These are phyloP conservation scores for Drosophila dunni DNA, from an alignment of 1,140 invertebrate genomes.

Conservation along the genomic window DNA sequence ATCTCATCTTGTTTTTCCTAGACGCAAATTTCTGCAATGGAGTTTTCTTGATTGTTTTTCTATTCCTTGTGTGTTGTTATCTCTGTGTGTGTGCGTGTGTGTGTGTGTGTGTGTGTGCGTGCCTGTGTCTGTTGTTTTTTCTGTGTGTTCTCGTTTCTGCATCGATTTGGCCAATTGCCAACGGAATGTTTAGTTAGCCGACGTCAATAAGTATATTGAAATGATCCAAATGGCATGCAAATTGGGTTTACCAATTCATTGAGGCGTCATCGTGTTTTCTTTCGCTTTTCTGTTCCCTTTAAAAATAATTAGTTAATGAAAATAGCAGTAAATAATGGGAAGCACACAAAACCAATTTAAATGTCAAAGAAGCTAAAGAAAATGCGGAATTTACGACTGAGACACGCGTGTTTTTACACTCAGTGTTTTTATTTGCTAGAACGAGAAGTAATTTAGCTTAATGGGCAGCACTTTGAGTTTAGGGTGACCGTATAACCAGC, in stretches of 20 bases:
- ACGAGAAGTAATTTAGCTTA: neutral
- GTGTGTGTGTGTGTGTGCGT: constrained; percentile 40
- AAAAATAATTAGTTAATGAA: constrained; percentile 24
- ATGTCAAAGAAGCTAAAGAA: neutral
- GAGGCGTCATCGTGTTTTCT: constrained; percentile 21
- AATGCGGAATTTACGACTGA: too few species aligned
- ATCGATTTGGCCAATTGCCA: constrained; percentile 71
- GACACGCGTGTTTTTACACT: too few species aligned
- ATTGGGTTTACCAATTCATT: constrained; percentile 43
- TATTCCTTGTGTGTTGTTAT: constrained; percentile 27
- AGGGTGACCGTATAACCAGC: neutral
- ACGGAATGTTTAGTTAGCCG: constrained; percentile 65
- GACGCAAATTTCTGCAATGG: constrained; percentile 48
- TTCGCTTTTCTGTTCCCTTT: neutral
- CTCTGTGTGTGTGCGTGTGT: constrained; percentile 44
- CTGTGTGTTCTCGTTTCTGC: constrained; percentile 63
- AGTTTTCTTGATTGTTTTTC: constrained; percentile 48
- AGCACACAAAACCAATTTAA: neutral
- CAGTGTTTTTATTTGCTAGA: neutral
- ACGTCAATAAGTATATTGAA: constrained; percentile 69
- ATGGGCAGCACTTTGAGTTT: constrained; percentile 4
- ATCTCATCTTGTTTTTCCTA: constrained; percentile 25
- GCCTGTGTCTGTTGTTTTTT: constrained; percentile 41
- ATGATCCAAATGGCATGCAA: constrained; percentile 66
- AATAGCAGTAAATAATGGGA: neutral